A percentile compares a stretch with the other conserved stretches of the same genome.
Conservation (phyloP, 2,797 vertebrate species). For the Margarornis squamiger region DNA sequence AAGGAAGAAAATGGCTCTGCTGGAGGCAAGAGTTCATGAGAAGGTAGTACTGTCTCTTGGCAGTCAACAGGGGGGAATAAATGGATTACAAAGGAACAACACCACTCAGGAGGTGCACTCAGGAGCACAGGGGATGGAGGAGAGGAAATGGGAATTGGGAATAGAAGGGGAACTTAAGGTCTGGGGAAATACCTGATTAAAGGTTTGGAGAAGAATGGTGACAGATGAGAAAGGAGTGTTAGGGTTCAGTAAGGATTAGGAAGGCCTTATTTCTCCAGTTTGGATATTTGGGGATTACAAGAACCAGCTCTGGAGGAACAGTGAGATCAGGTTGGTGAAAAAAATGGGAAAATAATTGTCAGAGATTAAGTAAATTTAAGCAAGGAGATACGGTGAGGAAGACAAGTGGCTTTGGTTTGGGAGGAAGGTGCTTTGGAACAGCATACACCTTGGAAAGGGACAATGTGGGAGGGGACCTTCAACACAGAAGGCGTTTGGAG, state of each 20-base stretch:
- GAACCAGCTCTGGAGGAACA: background rate
- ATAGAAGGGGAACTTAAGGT: background rate
- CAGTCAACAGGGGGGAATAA: background rate
- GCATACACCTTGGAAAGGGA: background rate
- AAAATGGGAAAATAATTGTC: background rate
- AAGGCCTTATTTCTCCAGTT: background rate
- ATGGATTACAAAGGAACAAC: background rate
- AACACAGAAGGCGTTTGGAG: background rate
- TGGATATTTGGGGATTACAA: background rate
- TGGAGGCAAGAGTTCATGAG: background rate
- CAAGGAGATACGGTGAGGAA: background rate
- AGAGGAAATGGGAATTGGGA: background rate
- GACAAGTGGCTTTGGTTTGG: background rate
- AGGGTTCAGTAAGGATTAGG: background rate
- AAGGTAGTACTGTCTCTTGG: background rate
- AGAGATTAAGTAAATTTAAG: background rate
- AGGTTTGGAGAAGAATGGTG: background rate
- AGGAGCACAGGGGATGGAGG: background rate
- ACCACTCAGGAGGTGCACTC: background rate
- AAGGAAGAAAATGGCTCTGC: background rate
- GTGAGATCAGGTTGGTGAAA: background rate
- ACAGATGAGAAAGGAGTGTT: background rate
- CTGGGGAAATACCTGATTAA: background rate
- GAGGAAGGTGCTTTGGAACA: background rate
- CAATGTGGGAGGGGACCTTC: accelerated